phyloP scores from a whole-genome alignment of 2,888 invertebrate genomes.

The Andrena praecox region DNA sequence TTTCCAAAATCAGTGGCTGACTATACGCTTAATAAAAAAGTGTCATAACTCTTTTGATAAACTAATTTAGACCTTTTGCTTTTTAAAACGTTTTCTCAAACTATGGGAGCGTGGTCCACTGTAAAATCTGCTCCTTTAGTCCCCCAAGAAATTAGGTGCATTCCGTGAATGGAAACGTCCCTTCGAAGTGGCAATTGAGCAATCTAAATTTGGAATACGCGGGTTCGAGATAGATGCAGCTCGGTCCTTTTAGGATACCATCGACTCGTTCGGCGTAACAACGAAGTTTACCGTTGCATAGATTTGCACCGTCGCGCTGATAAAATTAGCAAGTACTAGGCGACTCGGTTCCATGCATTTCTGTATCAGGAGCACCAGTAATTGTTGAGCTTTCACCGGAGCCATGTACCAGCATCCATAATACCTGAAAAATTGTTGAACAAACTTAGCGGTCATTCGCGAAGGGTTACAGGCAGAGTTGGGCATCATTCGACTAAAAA shows the following conservation, averaged over 20 bases:
- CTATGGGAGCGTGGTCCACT: no score
- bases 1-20: no score
- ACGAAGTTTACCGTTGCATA: conserved; percentile 27
- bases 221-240: neutral
- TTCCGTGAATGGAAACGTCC: neutral
- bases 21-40: no score
- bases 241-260: neutral
- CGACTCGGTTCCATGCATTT: neutral
- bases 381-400: neutral
- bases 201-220: conserved; percentile 4
- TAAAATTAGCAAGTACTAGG: conserved; percentile 15
- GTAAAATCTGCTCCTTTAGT: no score
- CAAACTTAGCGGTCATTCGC: no score
- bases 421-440: conserved; percentile 5
- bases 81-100: no score
- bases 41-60: no score
- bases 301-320: conserved; percentile 10
- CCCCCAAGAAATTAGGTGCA: neutral
- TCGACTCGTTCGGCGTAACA: neutral
- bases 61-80: no score
- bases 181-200: neutral
- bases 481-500: no score
- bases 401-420: neutral
- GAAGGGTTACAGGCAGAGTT: no score
- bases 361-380: neutral